Percentiles rank a stretch among this genome's conserved stretches.
phyloP scores from a whole-genome alignment of 2,888 invertebrate genomes.

The Nebria salina region DNA sequence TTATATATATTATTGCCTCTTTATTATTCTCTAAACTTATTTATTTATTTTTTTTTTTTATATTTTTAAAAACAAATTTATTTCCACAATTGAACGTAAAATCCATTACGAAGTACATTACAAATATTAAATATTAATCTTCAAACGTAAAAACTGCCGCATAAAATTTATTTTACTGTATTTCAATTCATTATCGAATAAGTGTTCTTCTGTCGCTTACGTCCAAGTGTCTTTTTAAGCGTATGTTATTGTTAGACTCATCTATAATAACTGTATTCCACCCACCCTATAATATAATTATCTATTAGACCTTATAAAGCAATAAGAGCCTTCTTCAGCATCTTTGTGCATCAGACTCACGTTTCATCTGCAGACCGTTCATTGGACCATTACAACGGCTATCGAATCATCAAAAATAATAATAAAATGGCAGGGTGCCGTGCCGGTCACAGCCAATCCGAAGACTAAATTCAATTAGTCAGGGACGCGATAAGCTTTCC shows the following conservation, averaged over 20 bases:
- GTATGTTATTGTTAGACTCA: not conserved
- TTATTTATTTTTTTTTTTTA: too few species aligned
- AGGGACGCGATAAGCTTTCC: conserved; percentile 39
- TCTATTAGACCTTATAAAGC: not conserved
- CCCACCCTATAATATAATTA: not conserved
- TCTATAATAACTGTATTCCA: not conserved
- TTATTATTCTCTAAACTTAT: too few species aligned
- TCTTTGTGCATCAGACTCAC: conserved; percentile 4
- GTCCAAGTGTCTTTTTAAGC: too few species aligned
- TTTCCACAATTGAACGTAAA: too few species aligned
- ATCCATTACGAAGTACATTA: too few species aligned
- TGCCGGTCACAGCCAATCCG: conserved; percentile 24
- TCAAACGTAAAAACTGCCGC: too few species aligned
- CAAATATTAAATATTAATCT: too few species aligned
- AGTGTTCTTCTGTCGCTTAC: too few species aligned
- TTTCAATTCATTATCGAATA: too few species aligned
- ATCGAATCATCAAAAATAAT: conserved; percentile 9
- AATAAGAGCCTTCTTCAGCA: not conserved
- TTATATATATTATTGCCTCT: not conserved
- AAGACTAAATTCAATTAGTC: conserved; percentile 35
- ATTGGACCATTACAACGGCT: conserved; percentile 12
- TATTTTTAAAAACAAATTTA: too few species aligned
- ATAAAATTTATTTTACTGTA: too few species aligned
- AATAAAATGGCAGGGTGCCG: conserved; percentile 20
- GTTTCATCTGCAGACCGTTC: conserved; percentile 13